Base-by-base conservation (phyloP, 2,888 invertebrate species). In the Bombylius major region DNA sequence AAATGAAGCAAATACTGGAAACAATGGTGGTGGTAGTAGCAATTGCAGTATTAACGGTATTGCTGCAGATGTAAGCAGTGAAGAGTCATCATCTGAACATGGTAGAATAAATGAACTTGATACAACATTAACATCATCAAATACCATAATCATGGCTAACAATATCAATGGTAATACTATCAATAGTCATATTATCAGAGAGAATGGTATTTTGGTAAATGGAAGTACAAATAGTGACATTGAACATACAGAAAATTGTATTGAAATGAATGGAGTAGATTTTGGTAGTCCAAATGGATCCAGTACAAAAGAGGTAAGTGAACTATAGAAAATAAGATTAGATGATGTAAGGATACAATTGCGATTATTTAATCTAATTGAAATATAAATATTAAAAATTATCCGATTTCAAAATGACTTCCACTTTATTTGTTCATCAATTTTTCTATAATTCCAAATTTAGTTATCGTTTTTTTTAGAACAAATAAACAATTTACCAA, bases 251-350 rank as follows among this genome's bases (percentile, higher is more conserved):
- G 54, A 50, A 34, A 50, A 55, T 33, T 14, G 42, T 39, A 56
- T 46, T 12, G 59, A 57, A 50, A 46, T 57, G 50, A 55, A 55
- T 36, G 55, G 59, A 44, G 55, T 57, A 44, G 56, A 57, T 48
- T 49, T 59, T 14, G 56, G 67, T 60, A 69, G 70, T 61, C 70
- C 70, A 59, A 62, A 63, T 58, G 65, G 62, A 59, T 64, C 65
- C 56, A 62, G 62, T 60, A 58, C 58, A 63, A 72, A 71, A 64
- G 72, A 72, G 70, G 72, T 72, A 61, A 60, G 66, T 66, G 48
- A 5, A n/a, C 39, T 50, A 45, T 42, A 23, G 23, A 23, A 23
- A 3, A 23, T 23, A 23, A 23, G 23, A 23, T 23, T 23, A 23
- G 23, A 23, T 23, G 23, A 23, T 23, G 23, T 23, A 23, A 23